Percentiles rank a stretch among this genome's conserved stretches.
These are phyloP conservation scores for Orthosia incerta DNA, from an alignment of 2,888 invertebrate species.

Conservation along the genomic window DNA sequence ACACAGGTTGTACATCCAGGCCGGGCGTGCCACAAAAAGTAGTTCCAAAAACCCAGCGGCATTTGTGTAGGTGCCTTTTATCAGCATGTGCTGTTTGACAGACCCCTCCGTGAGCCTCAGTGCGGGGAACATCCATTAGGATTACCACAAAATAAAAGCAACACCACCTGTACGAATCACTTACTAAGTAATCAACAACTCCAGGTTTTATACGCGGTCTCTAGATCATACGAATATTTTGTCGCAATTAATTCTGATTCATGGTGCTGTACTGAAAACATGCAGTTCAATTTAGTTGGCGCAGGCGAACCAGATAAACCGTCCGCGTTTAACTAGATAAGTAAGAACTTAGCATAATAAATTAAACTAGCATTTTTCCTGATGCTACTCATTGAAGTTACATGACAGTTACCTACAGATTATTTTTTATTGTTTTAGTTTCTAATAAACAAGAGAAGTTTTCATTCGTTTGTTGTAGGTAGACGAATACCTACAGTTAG, in stretches of 20 bases:
- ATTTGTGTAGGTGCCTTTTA: too few species aligned
- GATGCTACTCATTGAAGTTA: background rate
- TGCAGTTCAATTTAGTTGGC: background rate
- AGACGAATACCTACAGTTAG: background rate
- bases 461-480: background rate
- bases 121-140: too few species aligned
- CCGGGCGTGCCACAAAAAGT: too few species aligned
- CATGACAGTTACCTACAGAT: background rate
- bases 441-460: background rate
- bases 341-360: background rate
- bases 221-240: background rate
- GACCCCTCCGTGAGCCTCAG: too few species aligned
- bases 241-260: background rate
- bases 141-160: too few species aligned
- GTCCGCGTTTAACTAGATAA: background rate
- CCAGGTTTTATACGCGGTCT: background rate
- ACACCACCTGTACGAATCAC: too few species aligned
- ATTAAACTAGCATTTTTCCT: background rate
- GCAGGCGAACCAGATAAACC: background rate
- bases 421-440: constrained; percentile 4
- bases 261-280: background rate
- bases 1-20: too few species aligned
- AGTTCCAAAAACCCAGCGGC: too few species aligned
- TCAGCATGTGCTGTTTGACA: too few species aligned
- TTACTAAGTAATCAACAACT: too few species aligned